These are phyloP conservation scores for Drosophila prosaltans DNA, from an alignment of 1,140 invertebrate species.

Conservation along the genomic window DNA sequence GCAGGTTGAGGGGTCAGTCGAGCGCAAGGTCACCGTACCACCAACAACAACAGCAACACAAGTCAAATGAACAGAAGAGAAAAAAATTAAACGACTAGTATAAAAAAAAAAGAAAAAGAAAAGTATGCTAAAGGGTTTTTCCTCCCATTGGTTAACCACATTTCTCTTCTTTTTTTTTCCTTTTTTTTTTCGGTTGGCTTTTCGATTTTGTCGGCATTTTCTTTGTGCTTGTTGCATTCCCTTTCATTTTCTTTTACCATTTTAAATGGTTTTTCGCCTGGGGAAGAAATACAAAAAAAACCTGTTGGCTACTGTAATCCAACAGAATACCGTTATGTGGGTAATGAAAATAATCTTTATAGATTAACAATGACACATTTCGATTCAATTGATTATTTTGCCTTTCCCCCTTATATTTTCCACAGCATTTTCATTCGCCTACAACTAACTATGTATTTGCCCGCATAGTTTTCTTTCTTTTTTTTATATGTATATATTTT, in stretches of 20 bases:
- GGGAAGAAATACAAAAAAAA: too few relatives aligned
- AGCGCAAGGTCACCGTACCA: slow-evolving; percentile 9
- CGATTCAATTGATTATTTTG: neutral
- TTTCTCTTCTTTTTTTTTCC: neutral
- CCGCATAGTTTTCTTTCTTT: neutral
- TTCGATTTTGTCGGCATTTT: neutral
- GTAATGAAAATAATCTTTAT: slow-evolving; percentile 9
- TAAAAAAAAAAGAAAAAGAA: neutral
- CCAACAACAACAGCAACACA: neutral
- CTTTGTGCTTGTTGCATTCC: slow-evolving; percentile 10
- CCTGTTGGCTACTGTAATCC: slow-evolving; percentile 1
- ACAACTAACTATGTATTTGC: neutral
- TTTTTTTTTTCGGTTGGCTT: neutral
- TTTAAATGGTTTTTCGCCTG: neutral
- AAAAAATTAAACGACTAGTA: neutral
- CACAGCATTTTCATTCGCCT: too few relatives aligned
- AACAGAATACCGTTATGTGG: neutral
- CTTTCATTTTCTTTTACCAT: slow-evolving; percentile 1
- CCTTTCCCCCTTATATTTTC: neutral
- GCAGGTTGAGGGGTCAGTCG: slow-evolving; percentile 6
- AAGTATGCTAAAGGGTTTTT: slow-evolving; percentile 10
- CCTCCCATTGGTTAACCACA: neutral
- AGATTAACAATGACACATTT: neutral
- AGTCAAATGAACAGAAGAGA: neutral
- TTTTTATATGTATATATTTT: neutral